Evolutionary conservation across 2,797 vertebrate genomes (phyloP), one percentile per base, ranked within the genome.

Genomic region (Ceyx erithaca): DNA sequence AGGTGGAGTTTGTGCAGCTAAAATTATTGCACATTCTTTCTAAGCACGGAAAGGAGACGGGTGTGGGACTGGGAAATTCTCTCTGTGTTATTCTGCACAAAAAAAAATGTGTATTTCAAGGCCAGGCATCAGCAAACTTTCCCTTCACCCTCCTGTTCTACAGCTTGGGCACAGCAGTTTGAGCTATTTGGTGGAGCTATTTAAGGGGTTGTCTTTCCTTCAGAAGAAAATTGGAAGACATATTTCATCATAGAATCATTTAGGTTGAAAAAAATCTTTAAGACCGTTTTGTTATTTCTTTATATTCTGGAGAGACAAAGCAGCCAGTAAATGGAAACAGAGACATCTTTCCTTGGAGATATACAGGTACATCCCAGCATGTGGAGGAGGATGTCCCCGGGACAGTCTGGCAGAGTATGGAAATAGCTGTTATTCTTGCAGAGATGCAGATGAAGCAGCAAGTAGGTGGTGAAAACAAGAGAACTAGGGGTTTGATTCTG

Each of bases 61-160:
- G 4, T 1, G 3, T 17, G 14, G 7, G 45, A 19, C 4, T 0
- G 0, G 25, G 48, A 67, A 41, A 25, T 13, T 48, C 11, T 16
- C 13, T 68, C 40, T 2, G 4, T 54, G 16, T 26, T 54, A 25
- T 25, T 61, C 33, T 33, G 13, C 14, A 10, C 3, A 3, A n/a
- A 26, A 64, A 64, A 61, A 26, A 64, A 82, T 57, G 4, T 8
- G 14, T 12, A 40, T 80, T 75, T 83, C n/a, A 37, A 48, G 35
- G 52, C 14, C 69, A 84, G 21, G 35, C 49, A 40, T 25, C 9
- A 40, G 15, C 14, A 37, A 70, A 64, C 16, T 23, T 73, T 20
- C 14, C 46, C 33, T 9, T 5, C 15, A 10, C 7, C 10, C 12
- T 85, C 16, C 35, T 67, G 23, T 33, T 67, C 7, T 31, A n/a